Base-by-base conservation (phyloP, 2,797 vertebrate species). In the Protosalanx chinensis region DNA sequence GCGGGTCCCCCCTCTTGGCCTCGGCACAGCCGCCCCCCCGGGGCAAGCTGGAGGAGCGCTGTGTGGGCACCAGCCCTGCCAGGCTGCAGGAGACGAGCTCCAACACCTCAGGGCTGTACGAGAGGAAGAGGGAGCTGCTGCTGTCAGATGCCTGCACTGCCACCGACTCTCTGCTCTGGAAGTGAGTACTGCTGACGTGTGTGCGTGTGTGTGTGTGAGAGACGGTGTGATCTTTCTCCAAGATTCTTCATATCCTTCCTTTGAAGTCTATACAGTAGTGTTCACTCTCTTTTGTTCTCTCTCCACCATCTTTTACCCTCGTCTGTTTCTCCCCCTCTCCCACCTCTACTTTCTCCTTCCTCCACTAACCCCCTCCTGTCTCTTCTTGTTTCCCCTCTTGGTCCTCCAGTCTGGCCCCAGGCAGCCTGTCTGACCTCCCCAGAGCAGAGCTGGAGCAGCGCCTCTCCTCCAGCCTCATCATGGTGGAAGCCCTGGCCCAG, bases 401-500 rank as follows among this genome's bases (percentile, higher is more conserved):
- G 23, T 27, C 68, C 56, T 68, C 46, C 61, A 88, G 87, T 64
- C 82, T 76, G 71, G 70, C 91, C 59, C 90, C 87, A 27, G 94
- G 93, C 63, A 91, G 90, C 79, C 84, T 98, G 74, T 89, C 88
- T 69, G 23, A 80, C 65, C 82, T 96, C 35, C 86, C 93, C 0
- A 92, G 91, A 73, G 80, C 81, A 4, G 95, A 97, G 81, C 85
- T 98, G 74, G 94, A 97, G 82, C 91, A 91, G 81, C 91, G 94
- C 37, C 81, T 98, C 76, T 90, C 90, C 82, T 95, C 93, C 27
- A 91, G 92, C 65, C 93, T 96, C 69, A 91, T 95, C 83, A 92
- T 97, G 90, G 90, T 95, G 15, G 95, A 98, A 81, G 93, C 91
- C 41, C 92, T 98, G 27, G 91, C 92, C 0, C 90, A 88, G 76